Base-by-base conservation (phyloP, 2,888 invertebrate genomes). In the Cephus runcator region DNA sequence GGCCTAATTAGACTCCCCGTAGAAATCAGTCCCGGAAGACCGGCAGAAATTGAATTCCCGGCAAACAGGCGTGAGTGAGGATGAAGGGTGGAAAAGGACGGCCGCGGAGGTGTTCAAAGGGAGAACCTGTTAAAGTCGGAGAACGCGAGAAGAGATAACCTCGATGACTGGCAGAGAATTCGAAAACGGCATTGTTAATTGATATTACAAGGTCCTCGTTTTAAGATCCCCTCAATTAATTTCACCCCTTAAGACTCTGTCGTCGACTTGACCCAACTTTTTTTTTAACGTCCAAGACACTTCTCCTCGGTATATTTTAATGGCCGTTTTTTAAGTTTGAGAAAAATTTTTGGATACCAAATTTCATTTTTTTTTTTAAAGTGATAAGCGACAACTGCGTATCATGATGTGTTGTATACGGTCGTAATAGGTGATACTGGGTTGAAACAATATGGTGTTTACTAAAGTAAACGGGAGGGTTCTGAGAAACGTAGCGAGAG, bases 271-370 rank as follows among this genome's bases (percentile, higher is more conserved):
- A 23, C 15, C 23, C 4, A 56, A 56, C 40, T 23, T 56, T 56
- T 56, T 56, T 56, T 23, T 56, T 40, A 40, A 23, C 9, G 6
- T 56, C 15, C 23, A 56, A 56, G 56, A 56, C 56, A 23, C 23
- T 40, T 23, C 0, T 56, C 23, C 23, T 56, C 2, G 56, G 6
- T 56, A 9, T 56, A 56, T 23, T 56, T 56, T 23, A 56, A 56
- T 23, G 23, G 23, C 0, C 9, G 56, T 56, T 56, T 40, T 6
- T 56, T 56, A 56, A 56, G 23, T 73, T 79, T 78, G 80, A 81
- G 76, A 81, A 80, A 78, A 83, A 81, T 81, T 80, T 80, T 82
- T 81, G 84, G 82, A 83, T 86, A 83, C 80, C 78, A 9, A 23
- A 56, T 9, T 23, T 56, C 23, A 56, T 9, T 56, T 56, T 56